phyloP scores from a whole-genome alignment of 1,140 invertebrate genomes.

The Megalonaias nervosa region DNA sequence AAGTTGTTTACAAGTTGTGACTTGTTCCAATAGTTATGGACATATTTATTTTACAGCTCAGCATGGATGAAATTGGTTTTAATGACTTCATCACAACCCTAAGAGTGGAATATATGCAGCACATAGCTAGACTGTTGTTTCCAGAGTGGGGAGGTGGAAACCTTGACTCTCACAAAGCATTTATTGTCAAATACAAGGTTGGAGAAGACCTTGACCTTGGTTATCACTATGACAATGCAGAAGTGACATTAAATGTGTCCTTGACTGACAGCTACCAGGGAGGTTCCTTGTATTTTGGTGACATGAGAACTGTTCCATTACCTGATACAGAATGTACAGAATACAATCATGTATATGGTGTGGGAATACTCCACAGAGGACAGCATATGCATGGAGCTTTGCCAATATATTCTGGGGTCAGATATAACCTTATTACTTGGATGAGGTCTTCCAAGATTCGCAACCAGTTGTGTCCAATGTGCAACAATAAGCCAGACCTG shows the following conservation, averaged over 20 bases:
- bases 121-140: conserved; percentile 65
- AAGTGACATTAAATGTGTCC: conserved; percentile 72
- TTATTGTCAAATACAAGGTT: conserved; percentile 70
- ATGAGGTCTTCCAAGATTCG: conserved; percentile 69
- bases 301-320: conserved; percentile 49
- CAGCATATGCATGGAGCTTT: conserved; percentile 70
- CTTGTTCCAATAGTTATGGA: no score
- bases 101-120: conserved; percentile 64
- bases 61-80: conserved; percentile 72
- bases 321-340: conserved; percentile 26
- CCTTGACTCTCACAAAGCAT: conserved; percentile 73
- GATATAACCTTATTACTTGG: conserved; percentile 73
- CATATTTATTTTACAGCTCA: conserved; percentile 53
- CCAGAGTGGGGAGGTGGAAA: conserved; percentile 61
- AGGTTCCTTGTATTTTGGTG: conserved; percentile 70
- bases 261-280: conserved; percentile 59
- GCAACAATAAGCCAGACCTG: conserved; percentile 62
- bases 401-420: conserved; percentile 65
- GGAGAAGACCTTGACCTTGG: conserved; percentile 68
- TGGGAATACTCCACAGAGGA: conserved; percentile 70
- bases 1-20: no score
- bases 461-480: conserved; percentile 72
- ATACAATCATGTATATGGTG: conserved; percentile 53
- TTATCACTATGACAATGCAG: conserved; percentile 73
- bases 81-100: conserved; percentile 68